Percentiles rank a stretch among this genome's conserved stretches.
Conservation (phyloP, 2,113 vertebrate genomes). For the Erpornis zantholeuca region DNA sequence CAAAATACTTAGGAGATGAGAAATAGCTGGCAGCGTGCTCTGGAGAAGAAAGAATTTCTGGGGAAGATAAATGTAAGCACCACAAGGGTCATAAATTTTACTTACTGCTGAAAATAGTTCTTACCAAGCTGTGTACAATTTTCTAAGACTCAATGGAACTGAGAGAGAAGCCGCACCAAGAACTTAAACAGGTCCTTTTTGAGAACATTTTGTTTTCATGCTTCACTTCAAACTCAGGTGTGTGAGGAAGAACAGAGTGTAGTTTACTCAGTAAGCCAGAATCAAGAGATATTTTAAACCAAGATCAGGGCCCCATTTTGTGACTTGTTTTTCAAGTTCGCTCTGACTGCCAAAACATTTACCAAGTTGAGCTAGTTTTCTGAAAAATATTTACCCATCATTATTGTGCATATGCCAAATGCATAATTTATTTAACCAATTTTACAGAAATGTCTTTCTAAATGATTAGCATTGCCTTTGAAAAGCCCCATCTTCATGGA, state of each 20-base stretch:
- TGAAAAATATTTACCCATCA: not conserved
- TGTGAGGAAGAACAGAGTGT: not conserved
- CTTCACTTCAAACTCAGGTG: not conserved
- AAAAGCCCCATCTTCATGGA: not conserved
- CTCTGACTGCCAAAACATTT: not conserved
- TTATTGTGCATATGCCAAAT: not conserved
- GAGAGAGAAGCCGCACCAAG: not conserved
- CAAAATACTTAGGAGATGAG: conserved; percentile 16
- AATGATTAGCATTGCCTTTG: not conserved
- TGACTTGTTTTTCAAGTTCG: conserved; percentile 4
- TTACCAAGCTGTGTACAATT: not conserved
- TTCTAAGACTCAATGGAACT: not conserved
- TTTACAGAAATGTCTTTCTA: not conserved
- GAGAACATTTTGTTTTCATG: not conserved
- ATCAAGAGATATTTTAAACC: not conserved
- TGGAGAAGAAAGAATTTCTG: conserved; percentile 7
- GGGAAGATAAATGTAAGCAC: not conserved
- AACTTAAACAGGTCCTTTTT: not conserved
- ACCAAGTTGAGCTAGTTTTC: not conserved
- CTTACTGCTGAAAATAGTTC: not conserved
- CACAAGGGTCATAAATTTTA: conserved; percentile 20
- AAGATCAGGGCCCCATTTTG: not conserved
- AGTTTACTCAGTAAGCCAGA: not conserved
- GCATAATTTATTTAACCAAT: not conserved
- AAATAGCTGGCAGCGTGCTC: not conserved